Conservation (phyloP, 2,113 vertebrate species). For the Hippolais icterina region DNA sequence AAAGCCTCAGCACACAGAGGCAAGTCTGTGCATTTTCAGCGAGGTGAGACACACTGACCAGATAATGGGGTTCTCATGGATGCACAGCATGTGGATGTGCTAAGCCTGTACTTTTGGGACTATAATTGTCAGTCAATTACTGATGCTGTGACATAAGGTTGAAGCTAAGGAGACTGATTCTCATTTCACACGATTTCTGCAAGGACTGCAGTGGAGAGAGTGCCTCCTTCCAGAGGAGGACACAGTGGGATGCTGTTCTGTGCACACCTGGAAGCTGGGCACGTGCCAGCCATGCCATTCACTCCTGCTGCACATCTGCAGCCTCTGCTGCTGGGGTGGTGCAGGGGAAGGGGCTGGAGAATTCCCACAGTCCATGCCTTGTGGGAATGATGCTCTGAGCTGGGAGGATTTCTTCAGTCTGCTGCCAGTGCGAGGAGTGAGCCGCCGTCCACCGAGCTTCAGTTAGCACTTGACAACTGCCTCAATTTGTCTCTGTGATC, state of each 20-base stretch:
- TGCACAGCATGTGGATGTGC: background rate
- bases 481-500: slow-evolving; percentile 39
- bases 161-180: background rate
- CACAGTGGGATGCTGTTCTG: background rate
- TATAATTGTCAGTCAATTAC: background rate
- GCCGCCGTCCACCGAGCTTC: background rate
- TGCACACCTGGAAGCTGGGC: background rate
- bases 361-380: background rate
- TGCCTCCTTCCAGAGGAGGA: background rate
- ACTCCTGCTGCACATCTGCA: background rate
- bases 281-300: rapidly evolving
- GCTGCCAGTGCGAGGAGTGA: background rate
- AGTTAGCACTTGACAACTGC: background rate
- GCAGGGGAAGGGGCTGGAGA: background rate
- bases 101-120: background rate
- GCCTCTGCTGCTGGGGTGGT: background rate
- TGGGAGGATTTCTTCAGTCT: background rate
- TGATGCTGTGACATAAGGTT: background rate
- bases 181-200: background rate
- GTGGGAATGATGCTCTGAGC: background rate
- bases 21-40: background rate
- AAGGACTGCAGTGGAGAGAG: background rate
- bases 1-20: background rate
- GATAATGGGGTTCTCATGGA: background rate
- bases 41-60: background rate